Evolutionary conservation across 2,888 invertebrate genomes (phyloP).

Genomic region (Ichneumoninae sp.): DNA sequence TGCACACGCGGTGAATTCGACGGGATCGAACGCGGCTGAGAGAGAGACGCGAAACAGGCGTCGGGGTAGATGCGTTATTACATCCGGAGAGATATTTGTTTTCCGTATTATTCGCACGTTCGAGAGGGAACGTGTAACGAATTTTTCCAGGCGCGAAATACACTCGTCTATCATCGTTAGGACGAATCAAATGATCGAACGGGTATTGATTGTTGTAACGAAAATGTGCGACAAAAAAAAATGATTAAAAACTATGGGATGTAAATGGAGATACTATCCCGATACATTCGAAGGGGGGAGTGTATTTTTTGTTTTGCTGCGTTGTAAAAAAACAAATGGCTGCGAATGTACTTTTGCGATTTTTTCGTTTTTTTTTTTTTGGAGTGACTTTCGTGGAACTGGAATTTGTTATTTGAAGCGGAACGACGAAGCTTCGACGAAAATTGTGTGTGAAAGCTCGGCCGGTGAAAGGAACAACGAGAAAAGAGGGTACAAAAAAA

Average conservation of each 20-base stretch:
- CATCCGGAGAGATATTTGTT: constrained; percentile 15
- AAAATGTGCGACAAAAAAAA: neutral
- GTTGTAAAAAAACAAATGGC: neutral
- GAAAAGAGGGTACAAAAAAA: constrained; percentile 30
- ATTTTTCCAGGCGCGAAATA: neutral
- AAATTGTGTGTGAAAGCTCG: constrained; percentile 40
- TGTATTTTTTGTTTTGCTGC: neutral
- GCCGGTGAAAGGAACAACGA: constrained; percentile 8
- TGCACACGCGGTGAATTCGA: constrained; percentile 48
- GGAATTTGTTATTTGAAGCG: neutral
- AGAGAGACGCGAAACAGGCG: neutral
- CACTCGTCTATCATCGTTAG: constrained; percentile 7
- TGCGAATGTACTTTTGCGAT: neutral
- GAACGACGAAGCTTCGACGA: constrained; percentile 27
- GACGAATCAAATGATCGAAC: constrained; percentile 7
- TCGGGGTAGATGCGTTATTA: neutral
- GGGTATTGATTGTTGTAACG: constrained; percentile 3
- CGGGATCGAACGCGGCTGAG: constrained; percentile 24
- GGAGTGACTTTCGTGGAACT: neutral
- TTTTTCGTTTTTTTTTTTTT: neutral
- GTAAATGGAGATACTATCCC: neutral
- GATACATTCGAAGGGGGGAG: neutral
- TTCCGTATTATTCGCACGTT: constrained; percentile 4
- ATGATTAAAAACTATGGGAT: neutral
- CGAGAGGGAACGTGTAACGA: constrained; percentile 3